Base-by-base conservation (phyloP, 2,113 vertebrate genomes). In the Osmerus eperlanus region DNA sequence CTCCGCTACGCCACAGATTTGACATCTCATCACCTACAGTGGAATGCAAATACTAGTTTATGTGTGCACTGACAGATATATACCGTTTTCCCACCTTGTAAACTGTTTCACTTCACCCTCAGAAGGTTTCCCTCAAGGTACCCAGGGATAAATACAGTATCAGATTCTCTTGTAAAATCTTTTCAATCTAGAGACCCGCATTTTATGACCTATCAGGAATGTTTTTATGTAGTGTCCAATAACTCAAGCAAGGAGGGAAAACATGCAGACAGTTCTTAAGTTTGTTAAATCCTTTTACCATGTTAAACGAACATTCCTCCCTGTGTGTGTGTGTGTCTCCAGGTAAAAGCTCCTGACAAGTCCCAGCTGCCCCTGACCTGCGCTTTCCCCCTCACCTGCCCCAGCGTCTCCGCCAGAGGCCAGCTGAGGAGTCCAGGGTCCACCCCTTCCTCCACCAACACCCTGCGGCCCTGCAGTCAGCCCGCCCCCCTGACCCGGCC, bases 291-390 rank as follows among this genome's bases (percentile, higher is more conserved):
- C 54, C 54, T 18, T 56, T 56, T 55, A 55, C 13, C 11, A 9
- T 55, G 3, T 1, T 56, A 56, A 18, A 18, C 23, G 19, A 29
- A n/a, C 21, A 1, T 41, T 47, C 18, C 28, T 23, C 14, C 25
- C 63, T 85, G 36, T 41, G 36, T 9, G 36, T 41, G 36, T 41
- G 36, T 41, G 36, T 41, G 36, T 52, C 76, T 47, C 53, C 67
- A 98, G 97, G 94, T 97, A 73, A 93, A 90, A 77, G 75, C 80
- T 19, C 83, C 77, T 12, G 78, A 89, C 41, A 91, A 91, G 53
- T 74, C 81, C 28, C 82, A 3, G 14, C 77, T 75, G 61, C 85
- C 81, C 72, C 80, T 79, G 1, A 72, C 67, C 7, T 91, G 87
- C 1, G 84, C 92, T 60, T 89, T 87, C 74, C 86, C 80, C 61